Evolutionary conservation across 2,113 vertebrate species (phyloP).

Genomic region (Brienomyrus brachyistius): DNA sequence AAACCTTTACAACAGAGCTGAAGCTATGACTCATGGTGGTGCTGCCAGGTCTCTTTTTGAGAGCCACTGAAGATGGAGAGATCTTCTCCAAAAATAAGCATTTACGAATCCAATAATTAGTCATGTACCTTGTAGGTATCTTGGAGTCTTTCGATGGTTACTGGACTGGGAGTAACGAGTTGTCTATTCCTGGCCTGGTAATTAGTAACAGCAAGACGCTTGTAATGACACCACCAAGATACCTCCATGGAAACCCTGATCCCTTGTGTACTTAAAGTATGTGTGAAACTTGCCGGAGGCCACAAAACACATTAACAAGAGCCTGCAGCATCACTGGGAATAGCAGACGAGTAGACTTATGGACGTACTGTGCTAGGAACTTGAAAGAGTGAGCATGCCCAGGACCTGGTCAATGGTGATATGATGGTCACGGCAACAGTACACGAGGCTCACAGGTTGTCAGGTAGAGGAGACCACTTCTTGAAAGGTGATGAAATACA

Average conservation of each 20-base stretch:
- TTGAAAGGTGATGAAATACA: conserved; percentile 58
- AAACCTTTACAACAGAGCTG: not conserved
- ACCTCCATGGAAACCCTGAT: not conserved
- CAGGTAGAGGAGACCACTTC: conserved; percentile 36
- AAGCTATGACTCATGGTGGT: not conserved
- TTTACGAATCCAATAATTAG: not conserved
- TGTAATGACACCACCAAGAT: not conserved
- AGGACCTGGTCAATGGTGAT: conserved; percentile 23
- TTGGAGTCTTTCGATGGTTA: not conserved
- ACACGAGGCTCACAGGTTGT: conserved; percentile 34
- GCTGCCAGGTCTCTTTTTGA: not conserved
- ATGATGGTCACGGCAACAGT: conserved; percentile 24
- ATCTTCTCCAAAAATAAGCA: not conserved
- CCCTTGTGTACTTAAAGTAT: not conserved
- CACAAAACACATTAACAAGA: not conserved
- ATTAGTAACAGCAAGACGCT: not conserved
- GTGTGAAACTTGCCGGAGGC: not conserved
- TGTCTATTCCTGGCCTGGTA: not conserved
- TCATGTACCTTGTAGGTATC: not conserved
- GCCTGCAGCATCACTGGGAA: not conserved
- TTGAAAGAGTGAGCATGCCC: conserved; percentile 8
- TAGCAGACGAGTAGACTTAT: not conserved
- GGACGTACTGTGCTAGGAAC: not conserved
- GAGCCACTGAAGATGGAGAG: not conserved
- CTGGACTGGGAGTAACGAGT: not conserved